phyloP scores from a whole-genome alignment of 2,113 vertebrate genomes.

The Prolemur simus region DNA sequence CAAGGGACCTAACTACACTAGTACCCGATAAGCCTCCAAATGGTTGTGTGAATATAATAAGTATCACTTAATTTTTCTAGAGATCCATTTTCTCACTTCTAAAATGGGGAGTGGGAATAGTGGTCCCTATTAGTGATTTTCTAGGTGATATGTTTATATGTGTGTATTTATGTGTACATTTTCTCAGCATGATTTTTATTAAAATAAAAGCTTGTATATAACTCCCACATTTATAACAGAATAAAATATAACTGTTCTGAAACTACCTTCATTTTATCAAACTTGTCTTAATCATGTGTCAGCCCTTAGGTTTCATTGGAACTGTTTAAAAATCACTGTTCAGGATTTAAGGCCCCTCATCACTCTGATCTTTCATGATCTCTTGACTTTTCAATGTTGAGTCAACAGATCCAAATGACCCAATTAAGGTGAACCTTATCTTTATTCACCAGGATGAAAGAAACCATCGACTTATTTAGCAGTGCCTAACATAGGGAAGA shows the following conservation, averaged over 20 bases:
- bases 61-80: background rate
- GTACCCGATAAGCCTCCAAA: background rate
- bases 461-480: constrained; percentile 28
- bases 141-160: background rate
- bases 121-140: background rate
- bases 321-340: background rate
- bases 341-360: background rate
- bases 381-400: constrained; percentile 2
- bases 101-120: background rate
- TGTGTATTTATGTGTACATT: background rate
- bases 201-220: background rate
- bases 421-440: constrained; percentile 59
- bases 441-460: constrained; percentile 46
- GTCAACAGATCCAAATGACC: constrained; percentile 28
- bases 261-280: constrained; percentile 23
- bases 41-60: background rate
- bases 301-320: background rate
- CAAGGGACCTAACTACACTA: background rate
- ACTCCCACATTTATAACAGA: background rate
- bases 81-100: background rate
- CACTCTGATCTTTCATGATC: constrained; percentile 17
- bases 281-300: background rate
- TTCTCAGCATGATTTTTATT: constrained; percentile 17
- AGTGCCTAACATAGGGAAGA: background rate
- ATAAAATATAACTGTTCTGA: constrained; percentile 1